Base-by-base conservation (phyloP, 2,797 vertebrate genomes). In the Novumbra hubbsi region DNA sequence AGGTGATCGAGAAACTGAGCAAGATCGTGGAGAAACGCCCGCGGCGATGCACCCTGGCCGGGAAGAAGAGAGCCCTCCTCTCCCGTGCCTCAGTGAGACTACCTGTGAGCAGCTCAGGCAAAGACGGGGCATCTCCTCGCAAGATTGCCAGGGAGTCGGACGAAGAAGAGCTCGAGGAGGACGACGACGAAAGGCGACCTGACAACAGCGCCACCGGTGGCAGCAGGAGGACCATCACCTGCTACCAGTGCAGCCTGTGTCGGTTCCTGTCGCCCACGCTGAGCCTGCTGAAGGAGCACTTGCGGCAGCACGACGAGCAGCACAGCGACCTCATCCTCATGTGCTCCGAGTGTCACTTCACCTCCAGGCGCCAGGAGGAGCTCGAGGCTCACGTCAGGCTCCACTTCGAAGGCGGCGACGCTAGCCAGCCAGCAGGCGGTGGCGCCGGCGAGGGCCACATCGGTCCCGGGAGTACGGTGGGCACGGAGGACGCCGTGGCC, bases 1-100 rank as follows among this genome's bases (percentile, higher is more conserved):
- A 97, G 15, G 97, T 99, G 76, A 99, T 99, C 27, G 95, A 99
- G 85, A 99, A 98, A 80, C 94, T 99, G 84, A 98, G 96, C 86
- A 97, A 96, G 86, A 98, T 99, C 19, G 97, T 99, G 68, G 96
- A 97, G 85, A 95, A 97, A 85, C 94, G 94, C 2, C 94, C 88
- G 83, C 88, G 94, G 38, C 94, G 91, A 82, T 96, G 93, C 85
- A 83, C 92, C 63, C 55, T 94, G 28, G 92, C 93, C 19, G 95
- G 93, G 73, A 96, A 95, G 79, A 99, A 98, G 80, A 93, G 96
- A 68, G 83, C 91, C 0, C 88, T 91, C 55, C 78, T 93, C 0
- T 84, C 83, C 45, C 85, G 84, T 60, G 76, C 85, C 24, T 73
- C 78, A 0, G 73, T 78, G 9, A 73, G 88, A 24, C 32, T 19